Evolutionary conservation across 2,797 vertebrate species (phyloP).

Genomic region (Phrynocephalus forsythii): DNA sequence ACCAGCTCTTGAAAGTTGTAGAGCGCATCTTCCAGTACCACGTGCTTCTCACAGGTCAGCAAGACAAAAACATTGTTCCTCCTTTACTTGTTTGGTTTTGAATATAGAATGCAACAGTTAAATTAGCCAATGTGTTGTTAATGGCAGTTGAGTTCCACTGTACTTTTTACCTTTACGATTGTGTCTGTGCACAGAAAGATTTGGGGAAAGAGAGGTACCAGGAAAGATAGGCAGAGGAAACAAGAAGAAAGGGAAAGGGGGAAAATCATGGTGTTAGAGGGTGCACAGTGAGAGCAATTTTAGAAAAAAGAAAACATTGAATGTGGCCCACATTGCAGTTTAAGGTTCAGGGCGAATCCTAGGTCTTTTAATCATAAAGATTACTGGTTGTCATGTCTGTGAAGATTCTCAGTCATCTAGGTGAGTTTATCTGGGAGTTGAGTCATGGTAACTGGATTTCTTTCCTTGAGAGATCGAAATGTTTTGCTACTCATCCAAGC

Average conservation of each 20-base stretch:
- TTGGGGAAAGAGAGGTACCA: too few species aligned
- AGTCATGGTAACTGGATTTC: too few species aligned
- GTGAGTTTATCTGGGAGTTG: too few species aligned
- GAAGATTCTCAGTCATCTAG: too few species aligned
- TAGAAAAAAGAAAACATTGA: not conserved
- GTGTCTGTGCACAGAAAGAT: not conserved
- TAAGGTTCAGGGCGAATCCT: not conserved
- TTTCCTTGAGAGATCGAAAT: too few species aligned
- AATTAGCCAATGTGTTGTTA: not conserved
- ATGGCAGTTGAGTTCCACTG: not conserved
- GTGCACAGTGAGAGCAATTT: too few species aligned
- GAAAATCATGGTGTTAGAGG: not conserved
- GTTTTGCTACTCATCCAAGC: too few species aligned
- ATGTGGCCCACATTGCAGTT: too few species aligned
- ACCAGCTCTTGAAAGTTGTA: constrained; percentile 90
- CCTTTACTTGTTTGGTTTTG: not conserved
- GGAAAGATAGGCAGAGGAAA: too few species aligned
- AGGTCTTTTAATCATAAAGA: not conserved
- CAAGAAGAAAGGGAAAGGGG: not conserved
- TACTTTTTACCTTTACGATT: not conserved
- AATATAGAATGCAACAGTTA: not conserved
- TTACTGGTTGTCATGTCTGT: not conserved
- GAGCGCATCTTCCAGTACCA: constrained; percentile 92
- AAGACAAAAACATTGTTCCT: constrained; percentile 23
- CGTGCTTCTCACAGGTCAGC: constrained; percentile 92